Conservation (phyloP, 2,888 invertebrate species). For the Venusia cambrica region DNA sequence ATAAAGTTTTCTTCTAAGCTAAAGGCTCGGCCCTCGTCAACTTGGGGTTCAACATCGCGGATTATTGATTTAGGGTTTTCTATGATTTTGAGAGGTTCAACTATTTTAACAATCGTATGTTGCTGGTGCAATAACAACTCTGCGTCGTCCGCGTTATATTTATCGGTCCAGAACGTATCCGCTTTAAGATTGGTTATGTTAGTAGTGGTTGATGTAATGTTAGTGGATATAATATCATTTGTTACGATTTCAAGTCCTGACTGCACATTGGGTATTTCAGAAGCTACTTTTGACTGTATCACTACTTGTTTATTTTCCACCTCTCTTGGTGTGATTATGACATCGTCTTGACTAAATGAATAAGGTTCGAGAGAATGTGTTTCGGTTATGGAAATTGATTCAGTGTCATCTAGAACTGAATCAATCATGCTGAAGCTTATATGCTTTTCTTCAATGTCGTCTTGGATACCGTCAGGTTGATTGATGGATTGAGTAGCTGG, state of each 20-base stretch:
- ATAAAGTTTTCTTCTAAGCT: constrained; percentile 53
- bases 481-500: constrained; percentile 7
- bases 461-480: constrained; percentile 18
- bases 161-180: constrained; percentile 82
- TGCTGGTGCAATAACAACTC: constrained; percentile 61
- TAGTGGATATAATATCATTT: constrained; percentile 40
- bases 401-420: constrained; percentile 48
- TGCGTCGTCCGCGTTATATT: constrained; percentile 80
- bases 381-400: constrained; percentile 40
- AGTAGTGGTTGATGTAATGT: constrained; percentile 54
- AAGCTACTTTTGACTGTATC: constrained; percentile 11
- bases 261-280: constrained; percentile 17
- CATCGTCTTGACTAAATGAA: constrained; percentile 39
- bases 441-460: constrained; percentile 45
- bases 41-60: constrained; percentile 25
- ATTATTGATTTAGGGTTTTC: constrained; percentile 21
- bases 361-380: constrained; percentile 39
- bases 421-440: constrained; percentile 56
- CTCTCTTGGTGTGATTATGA: constrained; percentile 38
- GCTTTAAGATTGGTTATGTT: constrained; percentile 60
- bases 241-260: constrained; percentile 19
- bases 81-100: constrained; percentile 22
- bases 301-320: constrained; percentile 31
- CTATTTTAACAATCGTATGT: constrained; percentile 34
- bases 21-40: constrained; percentile 32